Conservation (phyloP, 2,113 vertebrate species). For the Castor canadensis region DNA sequence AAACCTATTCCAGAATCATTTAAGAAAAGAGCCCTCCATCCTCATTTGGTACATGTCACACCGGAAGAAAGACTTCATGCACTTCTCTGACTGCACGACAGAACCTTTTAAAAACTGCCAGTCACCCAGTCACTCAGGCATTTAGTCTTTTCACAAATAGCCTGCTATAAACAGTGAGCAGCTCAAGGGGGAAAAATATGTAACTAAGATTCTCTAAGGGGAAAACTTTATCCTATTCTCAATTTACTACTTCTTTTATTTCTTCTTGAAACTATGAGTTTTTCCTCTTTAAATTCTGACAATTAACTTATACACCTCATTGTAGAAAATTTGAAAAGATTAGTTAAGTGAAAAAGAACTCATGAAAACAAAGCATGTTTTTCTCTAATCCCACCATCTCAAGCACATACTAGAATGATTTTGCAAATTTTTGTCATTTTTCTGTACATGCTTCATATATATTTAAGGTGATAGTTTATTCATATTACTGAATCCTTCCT, state of each 20-base stretch:
- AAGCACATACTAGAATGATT: neutral
- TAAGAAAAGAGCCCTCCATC: slow-evolving; percentile 31
- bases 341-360: neutral
- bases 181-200: neutral
- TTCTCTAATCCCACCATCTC: neutral
- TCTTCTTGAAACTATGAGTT: neutral
- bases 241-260: neutral
- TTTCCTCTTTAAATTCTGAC: neutral
- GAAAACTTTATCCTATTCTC: neutral
- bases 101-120: slow-evolving; percentile 7
- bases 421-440: neutral
- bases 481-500: neutral
- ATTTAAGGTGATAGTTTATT: neutral
- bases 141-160: neutral
- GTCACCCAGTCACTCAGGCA: neutral
- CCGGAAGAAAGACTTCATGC: neutral
- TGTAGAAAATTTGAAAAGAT: neutral
- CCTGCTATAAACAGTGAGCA: neutral
- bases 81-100: neutral
- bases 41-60: neutral
- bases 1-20: neutral
- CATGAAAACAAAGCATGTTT: neutral
- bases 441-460: neutral
- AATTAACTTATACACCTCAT: neutral
- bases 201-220: neutral